phyloP scores from a whole-genome alignment of 2,797 vertebrate species.

The Pipistrellus kuhlii region DNA sequence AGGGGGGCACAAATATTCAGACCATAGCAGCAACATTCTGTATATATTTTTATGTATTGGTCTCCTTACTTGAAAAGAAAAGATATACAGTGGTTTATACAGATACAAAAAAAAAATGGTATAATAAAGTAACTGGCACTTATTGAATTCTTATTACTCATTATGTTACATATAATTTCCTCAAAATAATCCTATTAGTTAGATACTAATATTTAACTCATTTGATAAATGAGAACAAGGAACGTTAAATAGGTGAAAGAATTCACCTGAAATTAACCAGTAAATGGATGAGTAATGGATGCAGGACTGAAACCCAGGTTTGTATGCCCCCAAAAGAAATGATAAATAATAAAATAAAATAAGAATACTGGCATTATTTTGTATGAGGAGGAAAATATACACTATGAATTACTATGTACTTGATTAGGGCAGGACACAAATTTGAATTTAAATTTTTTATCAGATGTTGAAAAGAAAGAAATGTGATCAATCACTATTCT shows the following conservation, averaged over 20 bases:
- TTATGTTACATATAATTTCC: not conserved
- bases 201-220: not conserved
- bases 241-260: not conserved
- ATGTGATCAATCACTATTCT: not conserved
- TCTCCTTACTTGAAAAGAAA: not conserved
- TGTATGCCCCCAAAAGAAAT: not conserved
- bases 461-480: not conserved
- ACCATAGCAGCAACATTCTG: not conserved
- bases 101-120: not conserved
- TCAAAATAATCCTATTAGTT: not conserved
- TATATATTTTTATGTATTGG: slow-evolving; percentile 41
- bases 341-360: not conserved
- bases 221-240: not conserved
- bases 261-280: not conserved
- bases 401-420: not conserved
- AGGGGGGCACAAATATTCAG: not conserved
- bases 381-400: not conserved
- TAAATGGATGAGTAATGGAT: not conserved
- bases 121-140: not conserved
- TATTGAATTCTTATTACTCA: slow-evolving; percentile 1
- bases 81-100: not conserved
- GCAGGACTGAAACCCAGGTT: not conserved
- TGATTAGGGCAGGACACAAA: not conserved
- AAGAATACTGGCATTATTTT: not conserved
- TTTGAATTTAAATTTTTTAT: not conserved